Evolutionary conservation across 1,140 invertebrate genomes (phyloP).

Genomic region (Aphelenchoides besseyi): DNA sequence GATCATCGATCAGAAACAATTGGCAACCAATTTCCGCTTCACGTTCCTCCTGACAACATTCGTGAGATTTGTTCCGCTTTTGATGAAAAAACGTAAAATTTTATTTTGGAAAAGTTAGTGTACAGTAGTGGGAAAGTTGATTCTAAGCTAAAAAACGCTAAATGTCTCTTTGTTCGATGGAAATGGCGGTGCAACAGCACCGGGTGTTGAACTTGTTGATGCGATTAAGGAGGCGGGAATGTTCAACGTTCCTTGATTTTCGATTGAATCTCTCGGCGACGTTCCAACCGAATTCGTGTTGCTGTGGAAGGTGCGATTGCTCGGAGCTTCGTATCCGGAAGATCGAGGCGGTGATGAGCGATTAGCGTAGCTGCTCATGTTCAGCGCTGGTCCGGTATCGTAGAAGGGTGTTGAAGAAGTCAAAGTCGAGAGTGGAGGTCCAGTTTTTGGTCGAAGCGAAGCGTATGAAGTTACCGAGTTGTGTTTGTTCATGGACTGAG

Average conservation of each 20-base stretch:
- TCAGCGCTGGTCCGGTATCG: background rate
- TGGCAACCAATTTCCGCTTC: no score
- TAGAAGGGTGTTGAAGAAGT: background rate
- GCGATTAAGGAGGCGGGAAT: background rate
- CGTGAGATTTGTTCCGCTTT: no score
- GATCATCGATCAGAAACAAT: no score
- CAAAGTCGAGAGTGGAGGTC: background rate
- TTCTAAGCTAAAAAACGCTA: background rate
- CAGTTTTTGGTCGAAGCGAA: conserved; percentile 5
- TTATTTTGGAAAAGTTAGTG: no score
- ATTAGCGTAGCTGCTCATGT: background rate
- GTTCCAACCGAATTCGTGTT: background rate
- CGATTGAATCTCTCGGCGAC: background rate
- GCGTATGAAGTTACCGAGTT: conserved; percentile 17
- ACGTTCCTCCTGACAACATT: no score
- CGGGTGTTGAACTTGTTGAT: background rate
- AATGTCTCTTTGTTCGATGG: background rate
- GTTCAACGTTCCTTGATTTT: background rate
- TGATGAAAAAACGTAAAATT: no score
- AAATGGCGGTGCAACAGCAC: background rate
- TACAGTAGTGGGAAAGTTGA: no score
- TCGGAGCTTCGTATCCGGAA: conserved; percentile 3
- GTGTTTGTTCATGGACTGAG: background rate
- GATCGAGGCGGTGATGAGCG: background rate
- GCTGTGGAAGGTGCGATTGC: conserved; percentile 8